Evolutionary conservation across 2,888 invertebrate species (phyloP).

Genomic region (Hydrotaea diabolus): DNA sequence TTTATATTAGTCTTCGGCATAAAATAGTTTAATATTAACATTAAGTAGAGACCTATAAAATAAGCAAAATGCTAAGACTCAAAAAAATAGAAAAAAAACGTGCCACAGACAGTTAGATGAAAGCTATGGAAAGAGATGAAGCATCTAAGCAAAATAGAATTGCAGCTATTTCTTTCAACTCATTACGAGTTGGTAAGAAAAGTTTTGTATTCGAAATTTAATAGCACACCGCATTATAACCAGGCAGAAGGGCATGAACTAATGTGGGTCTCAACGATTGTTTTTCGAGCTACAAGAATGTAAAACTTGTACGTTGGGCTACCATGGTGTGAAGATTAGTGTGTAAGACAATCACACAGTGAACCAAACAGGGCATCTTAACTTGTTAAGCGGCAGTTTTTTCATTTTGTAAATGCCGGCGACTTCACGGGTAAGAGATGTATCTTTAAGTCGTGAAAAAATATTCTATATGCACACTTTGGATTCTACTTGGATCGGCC

Average conservation of each 20-base stretch:
- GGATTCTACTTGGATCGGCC: no score
- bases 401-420: no score
- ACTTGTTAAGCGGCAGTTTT: no score
- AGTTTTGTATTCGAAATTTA: constrained; percentile 6
- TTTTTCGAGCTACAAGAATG: neutral
- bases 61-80: neutral
- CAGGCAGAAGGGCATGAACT: no score
- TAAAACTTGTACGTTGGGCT: no score
- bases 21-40: constrained; percentile 7
- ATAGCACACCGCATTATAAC: neutral
- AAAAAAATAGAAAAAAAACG: neutral
- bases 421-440: no score
- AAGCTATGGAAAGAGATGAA: neutral
- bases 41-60: neutral
- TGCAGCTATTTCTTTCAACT: neutral
- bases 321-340: no score
- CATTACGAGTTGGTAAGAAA: constrained; percentile 2
- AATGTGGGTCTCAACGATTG: neutral
- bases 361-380: no score
- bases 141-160: neutral
- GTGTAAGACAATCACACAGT: no score
- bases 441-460: no score
- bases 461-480: no score
- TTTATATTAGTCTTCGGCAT: neutral
- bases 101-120: constrained; percentile 10